A percentile compares a stretch with the other conserved stretches of the same genome.
These are phyloP conservation scores for Nebria brevicollis DNA, from an alignment of 2,888 invertebrate genomes.

Conservation along the genomic window DNA sequence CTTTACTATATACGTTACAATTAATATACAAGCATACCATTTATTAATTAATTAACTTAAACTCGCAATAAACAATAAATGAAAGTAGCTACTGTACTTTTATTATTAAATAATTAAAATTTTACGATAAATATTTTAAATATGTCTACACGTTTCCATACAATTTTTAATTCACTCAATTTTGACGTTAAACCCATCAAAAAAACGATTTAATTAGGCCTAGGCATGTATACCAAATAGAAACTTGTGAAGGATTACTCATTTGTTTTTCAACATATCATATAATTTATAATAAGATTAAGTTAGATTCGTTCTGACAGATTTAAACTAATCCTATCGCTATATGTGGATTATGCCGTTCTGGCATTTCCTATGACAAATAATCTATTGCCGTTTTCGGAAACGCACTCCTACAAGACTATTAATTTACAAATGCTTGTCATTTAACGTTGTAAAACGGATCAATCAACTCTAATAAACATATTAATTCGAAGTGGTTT, in stretches of 20 bases:
- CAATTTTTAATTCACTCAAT: neutral
- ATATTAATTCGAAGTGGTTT: conserved; percentile 25
- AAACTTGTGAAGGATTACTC: conserved; percentile 13
- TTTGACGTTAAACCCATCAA: neutral
- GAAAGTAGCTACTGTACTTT: neutral
- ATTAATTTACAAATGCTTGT: conserved; percentile 33
- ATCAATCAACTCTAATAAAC: conserved; percentile 29
- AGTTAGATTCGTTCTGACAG: conserved; percentile 22
- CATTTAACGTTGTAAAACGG: conserved; percentile 12
- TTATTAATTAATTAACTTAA: neutral
- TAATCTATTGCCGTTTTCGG: conserved; percentile 24
- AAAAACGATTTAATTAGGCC: neutral
- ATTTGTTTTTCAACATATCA: conserved; percentile 21
- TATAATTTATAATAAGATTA: conserved; percentile 14
- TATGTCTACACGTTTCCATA: neutral
- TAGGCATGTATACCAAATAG: neutral
- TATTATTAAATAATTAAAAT: neutral
- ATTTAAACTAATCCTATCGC: conserved; percentile 24
- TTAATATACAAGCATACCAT: neutral
- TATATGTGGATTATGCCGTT: conserved; percentile 21
- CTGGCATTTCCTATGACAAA: conserved; percentile 25
- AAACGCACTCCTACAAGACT: neutral
- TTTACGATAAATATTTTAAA: neutral
- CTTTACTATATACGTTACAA: neutral
- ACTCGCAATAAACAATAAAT: no score